These are phyloP conservation scores for Eudyptes chrysolophus DNA, from an alignment of 2,113 vertebrate species.

Conservation along the genomic window DNA sequence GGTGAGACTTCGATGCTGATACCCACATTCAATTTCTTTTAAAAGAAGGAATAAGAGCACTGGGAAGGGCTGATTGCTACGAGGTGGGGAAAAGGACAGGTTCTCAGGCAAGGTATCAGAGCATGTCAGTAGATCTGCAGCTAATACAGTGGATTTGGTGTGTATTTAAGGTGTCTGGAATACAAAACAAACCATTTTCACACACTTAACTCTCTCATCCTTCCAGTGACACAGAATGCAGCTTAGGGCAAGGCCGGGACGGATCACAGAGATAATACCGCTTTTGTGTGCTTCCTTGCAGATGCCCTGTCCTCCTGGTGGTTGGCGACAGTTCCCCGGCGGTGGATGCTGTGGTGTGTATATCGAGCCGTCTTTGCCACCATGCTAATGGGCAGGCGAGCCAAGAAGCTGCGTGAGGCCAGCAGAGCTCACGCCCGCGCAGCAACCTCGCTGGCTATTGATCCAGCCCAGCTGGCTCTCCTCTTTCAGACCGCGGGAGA, in stretches of 20 bases:
- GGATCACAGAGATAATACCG: background rate
- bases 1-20: background rate
- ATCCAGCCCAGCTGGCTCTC: background rate
- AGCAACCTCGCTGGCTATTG: background rate
- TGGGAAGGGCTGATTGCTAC: background rate
- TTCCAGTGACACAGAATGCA: background rate
- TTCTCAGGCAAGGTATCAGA: background rate
- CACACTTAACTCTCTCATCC: background rate
- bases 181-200: background rate
- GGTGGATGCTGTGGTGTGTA: conserved; percentile 90
- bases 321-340: conserved; percentile 91
- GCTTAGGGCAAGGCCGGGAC: background rate
- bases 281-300: conserved; percentile 46
- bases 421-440: background rate
- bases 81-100: background rate
- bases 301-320: conserved; percentile 86
- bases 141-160: background rate
- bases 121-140: background rate
- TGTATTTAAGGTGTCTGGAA: background rate
- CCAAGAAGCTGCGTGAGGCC: background rate
- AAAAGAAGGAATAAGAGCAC: background rate
- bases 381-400: fast-evolving
- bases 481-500: background rate
- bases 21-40: background rate
- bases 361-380: fast-evolving